Base-by-base conservation (phyloP, 2,113 vertebrate species). In the Haplochromis vanheusdeni region DNA sequence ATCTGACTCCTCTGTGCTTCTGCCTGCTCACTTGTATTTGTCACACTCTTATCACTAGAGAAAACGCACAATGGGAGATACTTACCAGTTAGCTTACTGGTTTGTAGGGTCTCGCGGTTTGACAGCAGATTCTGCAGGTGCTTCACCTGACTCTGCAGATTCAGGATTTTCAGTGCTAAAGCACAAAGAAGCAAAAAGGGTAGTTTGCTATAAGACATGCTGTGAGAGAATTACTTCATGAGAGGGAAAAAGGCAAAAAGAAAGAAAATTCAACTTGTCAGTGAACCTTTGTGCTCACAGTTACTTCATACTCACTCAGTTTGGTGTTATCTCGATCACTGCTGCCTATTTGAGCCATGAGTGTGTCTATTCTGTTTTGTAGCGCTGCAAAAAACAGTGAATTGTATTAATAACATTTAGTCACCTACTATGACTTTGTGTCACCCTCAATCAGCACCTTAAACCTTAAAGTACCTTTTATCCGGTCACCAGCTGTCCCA, bases 131-230 rank as follows among this genome's bases (percentile, higher is more conserved):
- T 82, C 80, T 86, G 75, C 40, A 92, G 80, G 9, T 80, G 40
- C 14, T 87, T 65, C 80, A 91, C 65, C 49, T 89, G 83, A 81
- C 33, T 89, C 81, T 89, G 81, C 42, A 92, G 79, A 3, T 3
- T 45, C 3, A 87, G 1, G 35, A 91, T 85, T 65, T 6, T 82
- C 70, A 94, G 26, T 4, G 55, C 92, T 93, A 68, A 85, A 62
- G 28, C 17, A 54, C 62, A 81, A 21, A 21, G 84, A 21, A 35
- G 28, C 19, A 77, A 49, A 85, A 23, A 7, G 3, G 6, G 62
- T 13, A 68, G 62, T 17, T 21, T 9, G 23, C 1, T 42, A 2
- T 9, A 14, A 54, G 9, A 52, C 4, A 60, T 14, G n/a, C 58
- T 33, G 11, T 6, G 11, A 31, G 3, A 19, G 11, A 2, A 68